Evolutionary conservation across 53 echinoderm and acorn worm genomes (phyloP).

Genomic region (Actinopyga echinites): DNA sequence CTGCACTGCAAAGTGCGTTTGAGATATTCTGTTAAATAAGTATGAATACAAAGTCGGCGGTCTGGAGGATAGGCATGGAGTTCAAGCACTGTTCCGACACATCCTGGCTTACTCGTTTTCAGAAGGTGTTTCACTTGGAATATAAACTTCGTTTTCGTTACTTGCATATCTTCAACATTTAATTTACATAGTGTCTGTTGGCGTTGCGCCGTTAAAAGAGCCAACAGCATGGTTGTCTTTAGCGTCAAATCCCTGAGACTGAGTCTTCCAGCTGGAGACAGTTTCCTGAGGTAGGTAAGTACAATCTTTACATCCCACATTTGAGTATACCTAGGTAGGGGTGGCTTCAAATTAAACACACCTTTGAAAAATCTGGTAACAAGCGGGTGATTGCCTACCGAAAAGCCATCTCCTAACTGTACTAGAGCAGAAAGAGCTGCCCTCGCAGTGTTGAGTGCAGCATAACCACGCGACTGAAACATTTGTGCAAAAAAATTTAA

Average conservation of each 20-base stretch:
- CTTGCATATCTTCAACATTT: constrained; percentile 14
- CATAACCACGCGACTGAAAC: constrained; percentile 28
- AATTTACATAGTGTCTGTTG: constrained; percentile 8
- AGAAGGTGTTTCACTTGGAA: background rate
- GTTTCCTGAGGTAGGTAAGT: constrained; percentile 9
- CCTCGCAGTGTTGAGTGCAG: constrained; percentile 37
- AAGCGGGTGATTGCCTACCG: constrained; percentile 51
- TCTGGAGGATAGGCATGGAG: constrained; percentile 53
- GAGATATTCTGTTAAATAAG: constrained; percentile 21
- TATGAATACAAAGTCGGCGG: constrained; percentile 23
- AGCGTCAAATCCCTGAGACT: constrained; percentile 1
- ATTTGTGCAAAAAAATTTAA: constrained; percentile 41
- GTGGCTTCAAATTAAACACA: constrained; percentile 47
- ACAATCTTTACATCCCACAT: constrained; percentile 49
- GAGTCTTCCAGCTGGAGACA: constrained; percentile 22
- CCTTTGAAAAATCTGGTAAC: constrained; percentile 46
- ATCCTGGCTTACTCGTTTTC: constrained; percentile 50
- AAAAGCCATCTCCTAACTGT: background rate
- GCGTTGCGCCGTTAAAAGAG: constrained; percentile 36
- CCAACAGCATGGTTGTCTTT: constrained; percentile 39
- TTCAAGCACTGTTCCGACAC: background rate
- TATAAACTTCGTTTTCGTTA: background rate
- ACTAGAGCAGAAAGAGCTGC: constrained; percentile 41
- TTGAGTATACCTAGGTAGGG: constrained; percentile 21
- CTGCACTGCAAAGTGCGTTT: constrained; percentile 21